These are phyloP conservation scores for Reticulitermes lucifugus DNA, from an alignment of 2,888 invertebrate genomes.

Conservation along the genomic window DNA sequence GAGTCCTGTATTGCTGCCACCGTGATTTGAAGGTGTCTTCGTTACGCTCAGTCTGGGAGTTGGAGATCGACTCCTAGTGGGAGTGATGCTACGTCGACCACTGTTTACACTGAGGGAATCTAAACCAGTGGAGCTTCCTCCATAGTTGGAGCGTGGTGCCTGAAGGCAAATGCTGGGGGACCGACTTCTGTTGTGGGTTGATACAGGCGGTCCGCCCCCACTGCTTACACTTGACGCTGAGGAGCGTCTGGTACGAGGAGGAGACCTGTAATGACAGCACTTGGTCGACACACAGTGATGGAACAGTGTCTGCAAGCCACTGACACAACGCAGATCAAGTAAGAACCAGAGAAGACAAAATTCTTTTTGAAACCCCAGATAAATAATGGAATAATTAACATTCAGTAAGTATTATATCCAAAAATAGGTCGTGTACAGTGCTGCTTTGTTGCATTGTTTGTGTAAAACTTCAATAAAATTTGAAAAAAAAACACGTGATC, in stretches of 20 bases:
- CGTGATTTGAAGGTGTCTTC: background rate
- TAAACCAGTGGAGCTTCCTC: constrained; percentile 11
- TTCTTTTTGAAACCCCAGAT: too few species aligned
- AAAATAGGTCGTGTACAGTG: too few species aligned
- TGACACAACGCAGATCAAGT: too few species aligned
- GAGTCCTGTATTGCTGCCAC: background rate
- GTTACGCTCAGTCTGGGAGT: constrained; percentile 25
- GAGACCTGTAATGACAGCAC: constrained; percentile 61
- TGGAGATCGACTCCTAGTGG: constrained; percentile 28
- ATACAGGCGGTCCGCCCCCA: constrained; percentile 58
- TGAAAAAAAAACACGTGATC: too few species aligned
- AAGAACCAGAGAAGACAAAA: too few species aligned
- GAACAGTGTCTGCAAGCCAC: too few species aligned
- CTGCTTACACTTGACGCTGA: constrained; percentile 66
- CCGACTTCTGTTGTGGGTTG: constrained; percentile 57
- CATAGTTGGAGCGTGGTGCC: constrained; percentile 57
- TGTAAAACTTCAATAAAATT: too few species aligned
- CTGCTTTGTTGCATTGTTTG: too few species aligned
- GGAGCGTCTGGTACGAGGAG: constrained; percentile 66
- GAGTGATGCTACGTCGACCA: constrained; percentile 23
- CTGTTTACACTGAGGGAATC: background rate
- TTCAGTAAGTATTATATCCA: too few species aligned
- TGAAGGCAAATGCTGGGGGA: constrained; percentile 59
- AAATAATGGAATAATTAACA: too few species aligned
- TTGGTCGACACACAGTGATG: too few species aligned